Percentiles rank a stretch among this genome's conserved stretches.
phyloP scores from a whole-genome alignment of 2,113 vertebrate species.

The Tragelaphus imberbis region DNA sequence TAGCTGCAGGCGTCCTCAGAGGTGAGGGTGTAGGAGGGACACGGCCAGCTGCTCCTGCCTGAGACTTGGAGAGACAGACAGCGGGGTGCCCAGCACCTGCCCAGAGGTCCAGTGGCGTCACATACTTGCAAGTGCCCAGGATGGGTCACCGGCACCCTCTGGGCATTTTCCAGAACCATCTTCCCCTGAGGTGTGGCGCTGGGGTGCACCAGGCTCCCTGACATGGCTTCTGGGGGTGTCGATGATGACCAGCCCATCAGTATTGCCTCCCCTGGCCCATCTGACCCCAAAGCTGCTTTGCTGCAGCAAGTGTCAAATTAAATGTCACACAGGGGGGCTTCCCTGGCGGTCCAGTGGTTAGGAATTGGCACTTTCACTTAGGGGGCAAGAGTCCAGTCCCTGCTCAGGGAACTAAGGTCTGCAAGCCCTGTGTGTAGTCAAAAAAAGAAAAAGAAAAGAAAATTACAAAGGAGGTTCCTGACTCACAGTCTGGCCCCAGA shows the following conservation, averaged over 20 bases:
- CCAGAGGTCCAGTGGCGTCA: rapidly evolving
- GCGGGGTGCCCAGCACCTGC: rapidly evolving
- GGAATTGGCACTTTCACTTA: not conserved
- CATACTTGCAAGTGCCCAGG: not conserved
- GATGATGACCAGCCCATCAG: not conserved
- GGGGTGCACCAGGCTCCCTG: not conserved
- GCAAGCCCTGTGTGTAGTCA: not conserved
- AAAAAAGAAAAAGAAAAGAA: too few species aligned
- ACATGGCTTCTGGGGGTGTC: not conserved
- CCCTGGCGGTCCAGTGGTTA: not conserved
- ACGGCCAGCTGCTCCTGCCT: not conserved
- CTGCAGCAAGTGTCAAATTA: rapidly evolving
- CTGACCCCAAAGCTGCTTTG: not conserved
- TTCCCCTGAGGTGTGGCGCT: not conserved
- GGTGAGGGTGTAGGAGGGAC: rapidly evolving
- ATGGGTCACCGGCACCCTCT: rapidly evolving
- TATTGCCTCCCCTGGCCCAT: rapidly evolving
- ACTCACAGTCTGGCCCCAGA: not conserved
- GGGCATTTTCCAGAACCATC: too few species aligned
- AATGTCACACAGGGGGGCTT: rapidly evolving
- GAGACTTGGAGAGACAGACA: not conserved
- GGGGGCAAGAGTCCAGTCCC: too few species aligned
- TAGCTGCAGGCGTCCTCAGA: not conserved
- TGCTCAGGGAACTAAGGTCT: not conserved
- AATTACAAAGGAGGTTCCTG: not conserved